A percentile compares a stretch with the other conserved stretches of the same genome.
phyloP scores from a whole-genome alignment of 2,113 vertebrate genomes.

The Nanorana parkeri region DNA sequence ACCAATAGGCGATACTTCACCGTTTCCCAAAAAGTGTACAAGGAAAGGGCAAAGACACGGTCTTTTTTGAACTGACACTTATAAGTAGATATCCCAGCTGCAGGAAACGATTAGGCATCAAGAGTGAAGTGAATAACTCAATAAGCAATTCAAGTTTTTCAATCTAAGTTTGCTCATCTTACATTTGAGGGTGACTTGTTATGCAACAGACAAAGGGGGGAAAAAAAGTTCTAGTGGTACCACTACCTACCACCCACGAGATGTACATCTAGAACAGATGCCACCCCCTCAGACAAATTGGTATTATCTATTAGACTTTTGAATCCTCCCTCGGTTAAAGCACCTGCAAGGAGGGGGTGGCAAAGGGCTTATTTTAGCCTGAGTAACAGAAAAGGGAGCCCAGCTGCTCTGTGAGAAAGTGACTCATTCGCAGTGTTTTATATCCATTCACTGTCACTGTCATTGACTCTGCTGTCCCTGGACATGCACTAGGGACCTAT shows the following conservation, averaged over 20 bases:
- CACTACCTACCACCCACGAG: not conserved
- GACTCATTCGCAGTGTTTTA: conserved; percentile 21
- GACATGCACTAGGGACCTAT: not conserved
- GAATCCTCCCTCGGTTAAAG: conserved; percentile 18
- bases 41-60: too few species aligned
- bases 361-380: conserved; percentile 22
- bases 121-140: too few species aligned
- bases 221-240: not conserved
- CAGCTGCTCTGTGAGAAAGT: conserved; percentile 27
- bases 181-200: not conserved
- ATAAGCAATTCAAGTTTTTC: not conserved
- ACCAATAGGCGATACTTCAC: not conserved
- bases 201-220: not conserved
- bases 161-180: not conserved
- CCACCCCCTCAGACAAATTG: conserved; percentile 40
- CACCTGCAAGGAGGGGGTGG: conserved; percentile 52
- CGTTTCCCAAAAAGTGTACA: not conserved
- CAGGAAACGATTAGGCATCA: too few species aligned
- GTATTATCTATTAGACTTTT: conserved; percentile 31
- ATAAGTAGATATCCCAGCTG: too few species aligned
- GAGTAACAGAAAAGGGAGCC: conserved; percentile 21
- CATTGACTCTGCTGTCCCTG: not conserved
- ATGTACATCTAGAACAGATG: conserved; percentile 35
- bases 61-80: too few species aligned
- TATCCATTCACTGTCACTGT: conserved; percentile 4